Evolutionary conservation across 2,797 vertebrate genomes (phyloP).

Genomic region (Erpetoichthys calabaricus): DNA sequence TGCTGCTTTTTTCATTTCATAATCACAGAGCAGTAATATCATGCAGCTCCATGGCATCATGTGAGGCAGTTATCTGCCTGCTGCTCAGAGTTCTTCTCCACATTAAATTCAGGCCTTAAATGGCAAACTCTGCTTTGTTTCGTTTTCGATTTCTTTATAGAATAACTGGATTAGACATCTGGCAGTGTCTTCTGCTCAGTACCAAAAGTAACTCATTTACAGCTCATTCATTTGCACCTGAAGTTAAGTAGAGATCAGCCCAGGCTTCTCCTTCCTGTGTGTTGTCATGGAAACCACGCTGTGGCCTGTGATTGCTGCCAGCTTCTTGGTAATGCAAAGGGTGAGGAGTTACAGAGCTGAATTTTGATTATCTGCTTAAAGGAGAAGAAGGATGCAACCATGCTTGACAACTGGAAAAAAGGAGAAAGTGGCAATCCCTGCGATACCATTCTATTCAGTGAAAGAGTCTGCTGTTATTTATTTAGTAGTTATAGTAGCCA

Average conservation of each 20-base stretch:
- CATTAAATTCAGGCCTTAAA: no score
- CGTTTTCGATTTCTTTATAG: neutral
- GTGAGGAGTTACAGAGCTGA: slow-evolving; percentile 7
- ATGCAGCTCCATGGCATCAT: no score
- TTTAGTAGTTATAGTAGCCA: no score
- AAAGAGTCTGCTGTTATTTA: no score
- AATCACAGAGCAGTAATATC: no score
- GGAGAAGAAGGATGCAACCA: slow-evolving; percentile 5
- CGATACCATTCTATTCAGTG: neutral
- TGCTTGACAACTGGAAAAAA: slow-evolving; percentile 5
- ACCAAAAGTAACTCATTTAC: slow-evolving; percentile 1
- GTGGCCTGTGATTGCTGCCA: slow-evolving; percentile 15
- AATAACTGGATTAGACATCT: neutral
- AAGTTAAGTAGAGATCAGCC: slow-evolving; percentile 3
- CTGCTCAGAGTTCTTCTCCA: no score
- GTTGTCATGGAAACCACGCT: slow-evolving; percentile 14
- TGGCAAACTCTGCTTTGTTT: neutral
- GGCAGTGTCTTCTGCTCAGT: neutral
- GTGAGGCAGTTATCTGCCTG: no score
- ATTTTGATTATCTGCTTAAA: slow-evolving; percentile 17
- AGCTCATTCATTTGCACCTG: slow-evolving; percentile 1
- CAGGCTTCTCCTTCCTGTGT: slow-evolving; percentile 10
- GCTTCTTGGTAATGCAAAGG: slow-evolving; percentile 12
- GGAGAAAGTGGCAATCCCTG: slow-evolving; percentile 4
- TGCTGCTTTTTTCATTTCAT: no score